phyloP scores from a whole-genome alignment of 2,888 invertebrate genomes.

The Eupithecia centaureata region DNA sequence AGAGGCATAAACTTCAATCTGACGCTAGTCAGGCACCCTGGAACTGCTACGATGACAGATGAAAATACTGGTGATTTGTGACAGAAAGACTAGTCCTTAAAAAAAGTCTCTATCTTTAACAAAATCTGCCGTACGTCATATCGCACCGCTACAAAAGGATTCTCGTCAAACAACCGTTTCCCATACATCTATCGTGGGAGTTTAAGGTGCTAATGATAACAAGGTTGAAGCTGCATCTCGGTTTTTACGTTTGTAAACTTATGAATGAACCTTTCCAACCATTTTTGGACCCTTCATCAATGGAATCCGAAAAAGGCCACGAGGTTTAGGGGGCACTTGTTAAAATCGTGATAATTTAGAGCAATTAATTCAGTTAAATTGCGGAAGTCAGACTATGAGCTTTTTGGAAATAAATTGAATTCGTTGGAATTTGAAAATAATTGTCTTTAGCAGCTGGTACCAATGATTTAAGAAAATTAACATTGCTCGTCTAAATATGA shows the following conservation, averaged over 20 bases:
- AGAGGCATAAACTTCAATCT: neutral
- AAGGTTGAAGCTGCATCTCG: slow-evolving; percentile 54
- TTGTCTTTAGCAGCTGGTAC: neutral
- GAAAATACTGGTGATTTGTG: neutral
- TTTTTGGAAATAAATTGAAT: slow-evolving; percentile 6
- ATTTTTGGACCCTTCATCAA: slow-evolving; percentile 13
- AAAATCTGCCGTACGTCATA: no score
- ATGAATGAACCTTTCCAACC: slow-evolving; percentile 48
- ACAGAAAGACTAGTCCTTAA: neutral
- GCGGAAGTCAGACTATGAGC: slow-evolving; percentile 3
- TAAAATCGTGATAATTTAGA: slow-evolving; percentile 9
- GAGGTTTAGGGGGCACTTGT: slow-evolving; percentile 11
- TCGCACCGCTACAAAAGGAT: slow-evolving; percentile 33
- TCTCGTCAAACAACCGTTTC: slow-evolving; percentile 63
- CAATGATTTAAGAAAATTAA: no score
- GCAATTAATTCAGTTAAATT: slow-evolving; percentile 14
- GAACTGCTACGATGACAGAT: neutral
- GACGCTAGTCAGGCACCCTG: neutral
- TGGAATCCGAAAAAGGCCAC: slow-evolving; percentile 24
- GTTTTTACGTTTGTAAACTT: slow-evolving; percentile 47
- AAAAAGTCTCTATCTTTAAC: no score
- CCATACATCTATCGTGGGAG: slow-evolving; percentile 77
- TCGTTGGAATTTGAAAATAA: neutral
- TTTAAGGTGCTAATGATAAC: slow-evolving; percentile 78
- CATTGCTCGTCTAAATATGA: no score